phyloP scores from a whole-genome alignment of 2,888 invertebrate genomes.

The Carterocephalus palaemon region DNA sequence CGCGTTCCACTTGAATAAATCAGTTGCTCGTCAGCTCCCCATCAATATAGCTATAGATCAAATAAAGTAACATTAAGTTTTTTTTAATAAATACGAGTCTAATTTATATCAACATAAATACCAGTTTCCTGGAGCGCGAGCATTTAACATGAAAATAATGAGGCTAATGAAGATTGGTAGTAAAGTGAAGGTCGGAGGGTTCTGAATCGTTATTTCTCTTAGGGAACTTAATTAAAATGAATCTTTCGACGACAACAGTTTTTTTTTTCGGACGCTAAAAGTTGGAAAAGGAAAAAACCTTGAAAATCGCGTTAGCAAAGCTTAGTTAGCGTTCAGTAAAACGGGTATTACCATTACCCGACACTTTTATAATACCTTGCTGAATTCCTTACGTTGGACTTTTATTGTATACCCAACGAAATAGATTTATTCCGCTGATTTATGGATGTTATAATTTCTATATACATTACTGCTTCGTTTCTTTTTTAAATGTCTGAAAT shows the following conservation, averaged over 20 bases:
- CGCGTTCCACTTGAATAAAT: slow-evolving; percentile 52
- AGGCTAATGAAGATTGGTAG: slow-evolving; percentile 72
- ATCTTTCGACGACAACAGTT: slow-evolving; percentile 56
- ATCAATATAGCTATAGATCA: slow-evolving; percentile 10
- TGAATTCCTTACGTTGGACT: too few species aligned
- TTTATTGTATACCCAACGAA: too few species aligned
- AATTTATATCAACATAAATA: slow-evolving; percentile 17
- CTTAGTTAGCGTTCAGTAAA: not conserved
- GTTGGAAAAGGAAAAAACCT: slow-evolving; percentile 46
- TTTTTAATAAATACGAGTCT: slow-evolving; percentile 13
- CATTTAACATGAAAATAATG: slow-evolving; percentile 48
- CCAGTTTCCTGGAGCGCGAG: slow-evolving; percentile 14
- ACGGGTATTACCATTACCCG: not conserved
- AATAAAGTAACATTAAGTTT: slow-evolving; percentile 13
- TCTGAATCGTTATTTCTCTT: slow-evolving; percentile 58
- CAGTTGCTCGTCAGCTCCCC: slow-evolving; percentile 24
- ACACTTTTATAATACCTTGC: slow-evolving; percentile 14
- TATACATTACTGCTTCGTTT: too few species aligned
- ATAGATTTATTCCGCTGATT: too few species aligned
- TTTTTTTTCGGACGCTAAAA: slow-evolving; percentile 56
- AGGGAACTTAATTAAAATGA: slow-evolving; percentile 73
- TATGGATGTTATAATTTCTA: too few species aligned
- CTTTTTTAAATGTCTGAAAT: too few species aligned
- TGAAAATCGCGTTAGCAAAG: slow-evolving; percentile 26
- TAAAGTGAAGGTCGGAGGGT: slow-evolving; percentile 57